Evolutionary conservation across 2,888 invertebrate genomes (phyloP).

Genomic region (Mallateleia sp.): DNA sequence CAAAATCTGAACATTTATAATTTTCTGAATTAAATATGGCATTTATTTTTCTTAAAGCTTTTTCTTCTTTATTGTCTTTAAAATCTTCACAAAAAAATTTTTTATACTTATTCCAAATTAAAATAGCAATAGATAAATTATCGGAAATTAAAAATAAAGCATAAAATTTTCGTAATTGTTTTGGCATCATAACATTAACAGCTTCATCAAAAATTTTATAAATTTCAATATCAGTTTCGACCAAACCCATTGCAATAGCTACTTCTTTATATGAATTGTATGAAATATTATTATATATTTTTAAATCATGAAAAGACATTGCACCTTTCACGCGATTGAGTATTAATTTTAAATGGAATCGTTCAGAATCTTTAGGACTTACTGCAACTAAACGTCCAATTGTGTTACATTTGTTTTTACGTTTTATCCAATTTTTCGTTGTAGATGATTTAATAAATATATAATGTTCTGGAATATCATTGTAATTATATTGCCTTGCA

Average conservation of each 20-base stretch:
- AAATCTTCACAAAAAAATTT: slow-evolving; percentile 49
- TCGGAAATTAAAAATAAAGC: slow-evolving; percentile 28
- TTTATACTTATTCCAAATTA: slow-evolving; percentile 38
- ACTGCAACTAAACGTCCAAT: slow-evolving; percentile 54
- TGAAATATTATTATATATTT: slow-evolving; percentile 40
- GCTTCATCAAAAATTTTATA: slow-evolving; percentile 38
- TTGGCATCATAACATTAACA: slow-evolving; percentile 1
- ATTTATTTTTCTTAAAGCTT: slow-evolving; percentile 30
- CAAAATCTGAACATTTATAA: slow-evolving; percentile 42
- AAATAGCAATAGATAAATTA: slow-evolving; percentile 23
- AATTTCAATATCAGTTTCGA: slow-evolving; percentile 28
- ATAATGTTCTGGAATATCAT: slow-evolving; percentile 40
- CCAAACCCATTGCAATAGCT: slow-evolving; percentile 47
- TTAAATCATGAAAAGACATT: slow-evolving; percentile 52
- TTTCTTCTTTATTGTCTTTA: slow-evolving; percentile 4
- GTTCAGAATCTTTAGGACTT: slow-evolving; percentile 59
- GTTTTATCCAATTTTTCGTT: slow-evolving; percentile 17
- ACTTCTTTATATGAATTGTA: slow-evolving; percentile 39
- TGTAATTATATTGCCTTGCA: slow-evolving; percentile 41
- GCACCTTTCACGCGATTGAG: slow-evolving; percentile 43
- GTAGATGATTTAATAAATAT: background rate
- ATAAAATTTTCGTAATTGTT: slow-evolving; percentile 27
- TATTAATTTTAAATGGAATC: slow-evolving; percentile 68
- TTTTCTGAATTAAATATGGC: slow-evolving; percentile 27
- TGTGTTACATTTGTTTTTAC: slow-evolving; percentile 17